A percentile compares a stretch with the other conserved stretches of the same genome.
These are phyloP conservation scores for Neopipo cinnamomea DNA, from an alignment of 2,113 vertebrate genomes.

Conservation along the genomic window DNA sequence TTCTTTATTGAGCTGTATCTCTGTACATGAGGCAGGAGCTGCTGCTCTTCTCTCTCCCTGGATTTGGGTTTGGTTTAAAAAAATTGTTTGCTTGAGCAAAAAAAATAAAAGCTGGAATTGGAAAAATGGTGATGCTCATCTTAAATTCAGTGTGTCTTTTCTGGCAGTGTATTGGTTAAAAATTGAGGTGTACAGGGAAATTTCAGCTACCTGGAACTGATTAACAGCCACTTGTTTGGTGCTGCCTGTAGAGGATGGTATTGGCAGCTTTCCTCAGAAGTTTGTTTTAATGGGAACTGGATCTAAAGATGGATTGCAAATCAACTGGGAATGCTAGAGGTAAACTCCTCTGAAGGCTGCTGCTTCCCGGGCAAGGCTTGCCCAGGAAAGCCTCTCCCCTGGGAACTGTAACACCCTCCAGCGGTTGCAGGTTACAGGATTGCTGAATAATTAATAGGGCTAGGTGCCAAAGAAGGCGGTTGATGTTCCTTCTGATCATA, in stretches of 20 bases:
- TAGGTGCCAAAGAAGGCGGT: background rate
- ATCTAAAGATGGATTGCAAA: background rate
- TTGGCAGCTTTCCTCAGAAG: background rate
- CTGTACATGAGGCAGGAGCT: background rate
- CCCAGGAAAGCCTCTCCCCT: background rate
- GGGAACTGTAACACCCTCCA: fast-evolving
- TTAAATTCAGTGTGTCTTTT: background rate
- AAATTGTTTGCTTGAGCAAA: background rate
- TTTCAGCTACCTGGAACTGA: background rate
- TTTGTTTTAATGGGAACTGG: background rate
- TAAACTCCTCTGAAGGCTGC: background rate
- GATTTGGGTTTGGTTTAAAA: background rate
- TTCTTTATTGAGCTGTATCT: background rate
- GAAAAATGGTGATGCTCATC: background rate
- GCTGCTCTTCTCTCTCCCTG: background rate
- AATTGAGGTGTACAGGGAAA: background rate
- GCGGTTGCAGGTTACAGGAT: background rate
- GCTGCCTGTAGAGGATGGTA: background rate
- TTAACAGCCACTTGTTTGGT: background rate
- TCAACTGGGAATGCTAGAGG: background rate
- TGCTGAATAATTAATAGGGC: background rate
- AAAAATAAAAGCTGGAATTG: background rate
- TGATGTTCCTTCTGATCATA: background rate
- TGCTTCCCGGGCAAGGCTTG: background rate
- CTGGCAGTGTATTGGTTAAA: background rate